Evolutionary conservation across 2,113 vertebrate species (phyloP).

Genomic region (Pycnonotus jocosus): DNA sequence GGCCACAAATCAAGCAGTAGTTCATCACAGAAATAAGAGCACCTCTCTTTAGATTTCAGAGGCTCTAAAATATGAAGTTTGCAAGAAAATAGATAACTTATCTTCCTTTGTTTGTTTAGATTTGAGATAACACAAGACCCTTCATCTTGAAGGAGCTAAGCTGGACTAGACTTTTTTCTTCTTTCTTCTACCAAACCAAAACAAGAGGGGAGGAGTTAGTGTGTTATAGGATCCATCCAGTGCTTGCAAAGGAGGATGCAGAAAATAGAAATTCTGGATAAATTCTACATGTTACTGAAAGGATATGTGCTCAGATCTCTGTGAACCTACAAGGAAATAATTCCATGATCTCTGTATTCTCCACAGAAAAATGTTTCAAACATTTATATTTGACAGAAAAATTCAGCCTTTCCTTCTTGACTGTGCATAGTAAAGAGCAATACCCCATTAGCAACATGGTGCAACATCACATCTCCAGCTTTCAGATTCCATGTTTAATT

Average conservation of each 20-base stretch:
- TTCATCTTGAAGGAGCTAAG: neutral
- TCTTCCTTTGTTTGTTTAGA: neutral
- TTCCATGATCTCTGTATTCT: neutral
- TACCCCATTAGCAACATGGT: neutral
- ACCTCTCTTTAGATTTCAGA: neutral
- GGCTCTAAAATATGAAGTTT: neutral
- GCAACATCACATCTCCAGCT: neutral
- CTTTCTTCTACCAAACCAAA: neutral
- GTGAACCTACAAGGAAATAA: neutral
- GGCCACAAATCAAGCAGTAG: neutral
- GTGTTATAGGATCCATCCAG: neutral
- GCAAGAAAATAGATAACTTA: neutral
- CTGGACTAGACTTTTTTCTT: neutral
- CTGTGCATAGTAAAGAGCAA: neutral
- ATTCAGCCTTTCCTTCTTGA: neutral
- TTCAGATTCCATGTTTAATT: neutral
- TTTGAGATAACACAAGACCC: neutral
- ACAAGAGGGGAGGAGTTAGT: neutral
- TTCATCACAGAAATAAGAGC: neutral
- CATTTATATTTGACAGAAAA: neutral
- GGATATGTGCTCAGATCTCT: neutral
- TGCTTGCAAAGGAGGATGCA: neutral
- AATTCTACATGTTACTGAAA: neutral
- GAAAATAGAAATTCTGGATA: neutral
- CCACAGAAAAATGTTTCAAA: neutral